A percentile compares a stretch with the other conserved stretches of the same genome.
phyloP scores from a whole-genome alignment of 2,113 vertebrate genomes.

The Callaeas wilsoni region DNA sequence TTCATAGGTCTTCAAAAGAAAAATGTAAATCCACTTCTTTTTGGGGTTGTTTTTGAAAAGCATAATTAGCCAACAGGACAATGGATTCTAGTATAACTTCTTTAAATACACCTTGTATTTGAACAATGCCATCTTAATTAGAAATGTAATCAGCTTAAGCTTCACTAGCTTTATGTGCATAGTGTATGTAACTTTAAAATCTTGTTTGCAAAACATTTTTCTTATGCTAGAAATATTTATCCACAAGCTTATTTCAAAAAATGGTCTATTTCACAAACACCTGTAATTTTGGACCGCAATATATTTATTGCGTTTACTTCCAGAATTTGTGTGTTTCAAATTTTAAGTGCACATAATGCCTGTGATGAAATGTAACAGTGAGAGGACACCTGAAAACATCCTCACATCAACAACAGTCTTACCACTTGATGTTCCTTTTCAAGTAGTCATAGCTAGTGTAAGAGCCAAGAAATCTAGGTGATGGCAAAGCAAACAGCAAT shows the following conservation, averaged over 20 bases:
- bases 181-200: not conserved
- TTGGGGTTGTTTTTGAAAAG: not conserved
- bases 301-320: not conserved
- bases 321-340: not conserved
- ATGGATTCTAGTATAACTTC: not conserved
- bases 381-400: slow-evolving; percentile 68
- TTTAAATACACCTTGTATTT: slow-evolving; percentile 56
- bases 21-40: not conserved
- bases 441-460: slow-evolving; percentile 80
- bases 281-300: not conserved
- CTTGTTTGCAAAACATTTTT: not conserved
- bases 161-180: slow-evolving; percentile 73
- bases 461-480: slow-evolving; percentile 81
- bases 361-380: slow-evolving; percentile 52
- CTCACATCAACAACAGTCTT: slow-evolving; percentile 74
- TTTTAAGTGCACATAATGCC: slow-evolving; percentile 75
- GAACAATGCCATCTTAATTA: slow-evolving; percentile 65
- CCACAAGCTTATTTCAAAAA: not conserved
- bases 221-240: not conserved
- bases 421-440: slow-evolving; percentile 80
- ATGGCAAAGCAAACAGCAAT: slow-evolving; percentile 76
- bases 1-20: not conserved
- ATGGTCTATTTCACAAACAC: not conserved
- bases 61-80: not conserved
- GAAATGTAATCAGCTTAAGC: slow-evolving; percentile 64